Evolutionary conservation across 2,888 invertebrate species (phyloP).

Genomic region (Candidula unifasciata): DNA sequence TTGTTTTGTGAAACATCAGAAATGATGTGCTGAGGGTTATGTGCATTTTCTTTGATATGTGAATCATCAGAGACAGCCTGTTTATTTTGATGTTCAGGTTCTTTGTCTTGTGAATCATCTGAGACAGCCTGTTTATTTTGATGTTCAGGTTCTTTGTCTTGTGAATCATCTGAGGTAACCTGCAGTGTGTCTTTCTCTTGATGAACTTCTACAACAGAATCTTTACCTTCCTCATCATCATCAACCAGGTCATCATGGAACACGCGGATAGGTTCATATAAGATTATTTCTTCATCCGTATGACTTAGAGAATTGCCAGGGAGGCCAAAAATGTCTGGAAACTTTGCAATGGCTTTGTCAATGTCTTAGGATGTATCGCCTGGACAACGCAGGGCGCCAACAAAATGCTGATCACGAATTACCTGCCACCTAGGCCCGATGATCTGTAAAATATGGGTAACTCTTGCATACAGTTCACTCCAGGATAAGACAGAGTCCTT

Average conservation of each 20-base stretch:
- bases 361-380: no score
- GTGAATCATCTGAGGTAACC: no score
- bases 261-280: constrained; percentile 21
- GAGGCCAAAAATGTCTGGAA: constrained; percentile 50
- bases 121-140: no score
- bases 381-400: no score
- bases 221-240: neutral
- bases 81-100: no score
- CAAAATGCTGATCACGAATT: no score
- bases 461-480: constrained; percentile 52
- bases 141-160: neutral
- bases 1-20: neutral
- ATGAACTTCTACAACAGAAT: neutral
- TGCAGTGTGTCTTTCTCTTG: neutral
- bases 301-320: neutral
- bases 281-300: constrained; percentile 16
- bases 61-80: no score
- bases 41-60: neutral
- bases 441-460: no score
- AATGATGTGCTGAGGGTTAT: no score
- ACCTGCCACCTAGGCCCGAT: no score
- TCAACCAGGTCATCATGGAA: neutral
- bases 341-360: constrained; percentile 47
- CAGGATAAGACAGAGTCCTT: constrained; percentile 51
- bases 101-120: no score